Evolutionary conservation across 92 coral and sea anemone species (phyloP), one percentile per base, ranked within the genome.

Genomic region (Siderastrea radians): DNA sequence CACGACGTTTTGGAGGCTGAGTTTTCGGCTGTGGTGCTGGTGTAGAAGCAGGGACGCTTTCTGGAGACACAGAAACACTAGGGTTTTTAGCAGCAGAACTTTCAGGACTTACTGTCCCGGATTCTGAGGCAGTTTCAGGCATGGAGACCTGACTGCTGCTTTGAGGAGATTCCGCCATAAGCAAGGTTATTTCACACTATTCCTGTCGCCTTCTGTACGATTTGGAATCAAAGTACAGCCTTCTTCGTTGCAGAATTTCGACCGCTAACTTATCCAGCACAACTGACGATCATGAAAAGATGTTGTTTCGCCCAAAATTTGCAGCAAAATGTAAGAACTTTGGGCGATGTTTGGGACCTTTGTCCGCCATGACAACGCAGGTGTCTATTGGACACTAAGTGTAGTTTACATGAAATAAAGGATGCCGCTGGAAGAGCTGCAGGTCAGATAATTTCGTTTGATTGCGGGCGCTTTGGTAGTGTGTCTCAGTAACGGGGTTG

Each of bases 1-100:
- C 98, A 14, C 98, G 80, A 46, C 98, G 80, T 78, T 91, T 91
- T 14, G 95, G 95, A 6, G 98, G 91, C 67, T 74, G 94, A 49
- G 86, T 43, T 49, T 84, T 84, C 12, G 80, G 81, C 16, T 84
- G 87, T 1, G 87, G 47, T 13, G 64, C 78, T 59, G 86, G 69
- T 82, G 86, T 82, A 43, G 70, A 3, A 3, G 77, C 63, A 17
- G 87, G 43, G 13, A 74, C 73, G 52, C 81, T 84, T 49, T 84
- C 87, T 8, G 87, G 87, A 49, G 87, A 61, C 80, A 15, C 13
- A 49, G 87, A 50, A 10, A 82, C 69, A 57, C 78, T 70, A 5
- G 86, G 78, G 16, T 78, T 57, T 53, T 66, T 66, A 80, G 51
- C 74, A 53, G 52, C 75, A 1, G 84, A 80, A 73, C 80, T 51